Base-by-base conservation (phyloP, 2,797 vertebrate species). In the Hafferia zeledoni region DNA sequence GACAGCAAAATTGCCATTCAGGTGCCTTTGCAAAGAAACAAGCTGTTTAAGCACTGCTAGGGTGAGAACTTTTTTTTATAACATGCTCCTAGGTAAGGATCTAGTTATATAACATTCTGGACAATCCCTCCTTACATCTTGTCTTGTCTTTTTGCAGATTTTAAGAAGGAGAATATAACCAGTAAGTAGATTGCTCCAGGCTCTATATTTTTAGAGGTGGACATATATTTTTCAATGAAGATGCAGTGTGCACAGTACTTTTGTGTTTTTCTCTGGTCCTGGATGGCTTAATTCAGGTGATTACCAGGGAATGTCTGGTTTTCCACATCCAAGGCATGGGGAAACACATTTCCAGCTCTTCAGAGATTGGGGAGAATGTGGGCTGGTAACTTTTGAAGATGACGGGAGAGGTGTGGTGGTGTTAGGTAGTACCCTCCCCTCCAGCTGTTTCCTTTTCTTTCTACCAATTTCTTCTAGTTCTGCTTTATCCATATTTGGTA, bases 151-250 rank as follows among this genome's bases (percentile, higher is more conserved):
- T 91, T 93, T 96, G 96, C 98, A 99, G 99, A 98, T 95, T 98
- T 99, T 87, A 98, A 98, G 95, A 98, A 97, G 97, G 99, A 99
- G 95, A 98, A 99, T 96, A 95, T 98, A 88, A 99, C 99, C 97
- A 99, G 99, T 99, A 98, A 99, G 99, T 99, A 95, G 69, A 79
- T 91, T 71, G 60, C 46, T 95, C 63, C 83, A 79, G 16, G 30
- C 2, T 89, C 12, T 74, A 2, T 64, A 25, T 41, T 93, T 77
- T 75, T 50, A 71, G 39, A 55, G 6, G 5, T 64, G 22, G 47
- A 30, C 19, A 39, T 63, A 24, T 65, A 47, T 44, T 81, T 23
- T 91, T 37, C 39, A 28, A 44, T 83, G 69, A 90, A 70, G 19
- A 35, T 89, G 52, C 35, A 55, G 10, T 67, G 83, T 87, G 49